Base-by-base conservation (phyloP, 2,888 invertebrate species). In the Campoplex capitator region DNA sequence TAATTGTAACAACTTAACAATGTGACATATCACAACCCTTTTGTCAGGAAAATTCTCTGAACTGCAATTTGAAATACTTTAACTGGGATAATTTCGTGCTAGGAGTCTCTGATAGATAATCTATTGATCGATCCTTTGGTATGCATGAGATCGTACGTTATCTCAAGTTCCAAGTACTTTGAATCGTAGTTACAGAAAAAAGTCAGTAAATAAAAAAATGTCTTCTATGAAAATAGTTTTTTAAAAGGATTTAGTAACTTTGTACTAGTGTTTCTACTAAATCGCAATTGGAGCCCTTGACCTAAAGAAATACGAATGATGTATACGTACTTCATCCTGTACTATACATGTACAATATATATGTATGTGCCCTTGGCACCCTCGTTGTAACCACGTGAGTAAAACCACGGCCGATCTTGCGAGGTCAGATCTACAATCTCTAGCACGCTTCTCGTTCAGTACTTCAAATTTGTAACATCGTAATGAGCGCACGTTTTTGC, bases 391-490 rank as follows among this genome's bases (percentile, higher is more conserved):
- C 88, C 80, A 86, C 79, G 88, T 88, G 62, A 70, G 83, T 88
- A 88, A 89, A 28, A 62, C 45, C 58, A 48, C 48, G 62, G 84
- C 79, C 65, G 80, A 88, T 89, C 86, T 83, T 65, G 54, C 68
- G 78, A 65, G 84, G 81, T 78, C 81, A 81, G 13, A 58, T 81
- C 13, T 23, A 62, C 71, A 82, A 82, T 85, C 78, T 71, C 67
- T 16, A 58, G 68, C 65, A 73, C 81, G 83, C 62, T 65, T 89
- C 87, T 88, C 86, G 88, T 87, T 87, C 89, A 87, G 88, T 42
- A 88, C 90, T 90, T 88, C 91, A 91, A 91, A 92, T 90, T 89
- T 89, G 88, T 92, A 91, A 91, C 92, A 92, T 89, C 91, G 89
- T 92, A 92, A 92, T 91, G 91, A 91, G 89, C 90, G 84, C 88